These are phyloP conservation scores for Blera fallax DNA, from an alignment of 2,888 invertebrate species.

Conservation along the genomic window DNA sequence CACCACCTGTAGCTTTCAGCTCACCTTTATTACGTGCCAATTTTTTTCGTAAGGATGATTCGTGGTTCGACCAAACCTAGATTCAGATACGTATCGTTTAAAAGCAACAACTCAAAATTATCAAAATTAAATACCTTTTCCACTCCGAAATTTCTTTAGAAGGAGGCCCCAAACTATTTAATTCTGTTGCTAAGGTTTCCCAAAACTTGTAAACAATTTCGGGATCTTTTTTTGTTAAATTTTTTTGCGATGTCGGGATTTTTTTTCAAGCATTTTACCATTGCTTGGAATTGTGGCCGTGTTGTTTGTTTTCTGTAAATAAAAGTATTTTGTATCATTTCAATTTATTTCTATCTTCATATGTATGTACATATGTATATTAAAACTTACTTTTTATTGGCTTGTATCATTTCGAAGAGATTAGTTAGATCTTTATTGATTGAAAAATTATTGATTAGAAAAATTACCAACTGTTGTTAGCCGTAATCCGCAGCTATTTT, in stretches of 20 bases:
- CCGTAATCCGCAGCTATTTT: no score
- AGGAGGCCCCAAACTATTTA: neutral
- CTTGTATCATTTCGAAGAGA: no score
- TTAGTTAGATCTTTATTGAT: no score
- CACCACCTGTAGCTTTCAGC: neutral
- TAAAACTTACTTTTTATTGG: no score
- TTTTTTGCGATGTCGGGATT: neutral
- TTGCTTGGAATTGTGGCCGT: no score
- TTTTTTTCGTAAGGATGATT: neutral
- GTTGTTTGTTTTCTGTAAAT: no score
- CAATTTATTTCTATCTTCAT: no score
- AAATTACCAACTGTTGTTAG: no score
- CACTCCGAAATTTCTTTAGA: neutral
- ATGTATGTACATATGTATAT: no score
- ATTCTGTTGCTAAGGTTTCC: neutral
- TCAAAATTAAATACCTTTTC: neutral
- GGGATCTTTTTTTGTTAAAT: neutral
- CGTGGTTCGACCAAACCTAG: constrained; percentile 4
- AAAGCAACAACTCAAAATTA: neutral
- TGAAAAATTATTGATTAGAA: no score
- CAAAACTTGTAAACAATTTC: neutral
- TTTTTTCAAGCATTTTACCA: neutral
- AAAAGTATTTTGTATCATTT: no score
- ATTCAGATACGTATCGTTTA: neutral
- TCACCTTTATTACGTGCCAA: neutral